Evolutionary conservation across 2,888 invertebrate species (phyloP).

Genomic region (Quadroppia sp.): DNA sequence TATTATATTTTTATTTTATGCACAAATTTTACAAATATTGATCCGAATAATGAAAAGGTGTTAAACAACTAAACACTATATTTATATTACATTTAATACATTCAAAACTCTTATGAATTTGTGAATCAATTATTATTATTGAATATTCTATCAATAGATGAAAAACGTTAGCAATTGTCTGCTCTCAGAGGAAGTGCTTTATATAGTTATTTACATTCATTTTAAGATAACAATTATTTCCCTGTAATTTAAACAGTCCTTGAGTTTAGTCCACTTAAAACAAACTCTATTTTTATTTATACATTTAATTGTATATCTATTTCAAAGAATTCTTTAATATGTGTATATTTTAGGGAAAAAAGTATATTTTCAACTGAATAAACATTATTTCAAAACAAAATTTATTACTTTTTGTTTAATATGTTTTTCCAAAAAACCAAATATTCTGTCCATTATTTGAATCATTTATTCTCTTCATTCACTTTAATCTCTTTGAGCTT

Average conservation of each 20-base stretch:
- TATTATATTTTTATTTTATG: not conserved
- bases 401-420: not conserved
- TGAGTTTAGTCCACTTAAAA: not conserved
- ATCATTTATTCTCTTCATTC: not conserved
- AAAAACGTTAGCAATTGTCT: not conserved
- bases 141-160: not conserved
- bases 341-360: no score
- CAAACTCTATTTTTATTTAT: conserved; percentile 6
- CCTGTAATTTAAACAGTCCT: not conserved
- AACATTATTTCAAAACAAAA: not conserved
- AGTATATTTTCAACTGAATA: no score
- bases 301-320: no score
- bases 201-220: not conserved
- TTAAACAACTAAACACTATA: conserved; percentile 3
- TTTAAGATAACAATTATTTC: conserved; percentile 2
- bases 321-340: no score
- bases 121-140: not conserved
- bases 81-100: no score
- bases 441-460: not conserved
- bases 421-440: no score
- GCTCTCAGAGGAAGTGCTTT: conserved; percentile 24
- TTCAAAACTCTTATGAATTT: not conserved
- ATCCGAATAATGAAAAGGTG: conserved; percentile 10
- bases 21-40: conserved; percentile 7
- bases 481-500: conserved; percentile 13